phyloP scores from a whole-genome alignment of 64 coral and sea anemone species.

The Porites australiensis region DNA sequence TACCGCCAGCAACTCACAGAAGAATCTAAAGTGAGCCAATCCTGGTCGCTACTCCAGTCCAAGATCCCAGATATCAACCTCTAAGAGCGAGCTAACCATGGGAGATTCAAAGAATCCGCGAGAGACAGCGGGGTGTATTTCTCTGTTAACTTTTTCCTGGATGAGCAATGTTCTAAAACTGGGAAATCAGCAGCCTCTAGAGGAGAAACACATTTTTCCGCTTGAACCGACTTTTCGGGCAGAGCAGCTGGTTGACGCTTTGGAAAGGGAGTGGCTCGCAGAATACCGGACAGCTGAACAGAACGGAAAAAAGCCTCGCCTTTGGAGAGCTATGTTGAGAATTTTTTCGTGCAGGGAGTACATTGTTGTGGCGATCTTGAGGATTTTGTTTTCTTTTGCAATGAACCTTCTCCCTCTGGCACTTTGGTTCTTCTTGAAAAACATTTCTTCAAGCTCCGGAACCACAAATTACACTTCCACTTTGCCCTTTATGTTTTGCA shows the following conservation, averaged over 20 bases:
- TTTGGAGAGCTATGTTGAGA: slow-evolving; percentile 15
- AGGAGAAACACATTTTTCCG: slow-evolving; percentile 40
- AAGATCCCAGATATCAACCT: too few relatives aligned
- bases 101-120: background rate
- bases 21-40: too few relatives aligned
- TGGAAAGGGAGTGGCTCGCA: background rate
- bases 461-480: background rate
- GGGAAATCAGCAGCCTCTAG: slow-evolving; percentile 50
- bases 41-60: too few relatives aligned
- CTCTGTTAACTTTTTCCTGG: slow-evolving; percentile 62
- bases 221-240: background rate
- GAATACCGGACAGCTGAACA: background rate
- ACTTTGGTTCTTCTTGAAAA: slow-evolving; percentile 26
- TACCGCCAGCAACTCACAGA: too few relatives aligned
- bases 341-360: background rate
- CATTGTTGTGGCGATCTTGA: background rate
- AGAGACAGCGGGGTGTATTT: slow-evolving; percentile 7
- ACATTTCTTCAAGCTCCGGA: background rate
- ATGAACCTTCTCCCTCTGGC: background rate
- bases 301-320: background rate
- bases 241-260: background rate
- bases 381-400: background rate
- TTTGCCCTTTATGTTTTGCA: background rate
- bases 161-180: slow-evolving; percentile 38
- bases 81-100: too few relatives aligned